phyloP scores from a whole-genome alignment of 2,888 invertebrate species.

The Eupeodes luniger region DNA sequence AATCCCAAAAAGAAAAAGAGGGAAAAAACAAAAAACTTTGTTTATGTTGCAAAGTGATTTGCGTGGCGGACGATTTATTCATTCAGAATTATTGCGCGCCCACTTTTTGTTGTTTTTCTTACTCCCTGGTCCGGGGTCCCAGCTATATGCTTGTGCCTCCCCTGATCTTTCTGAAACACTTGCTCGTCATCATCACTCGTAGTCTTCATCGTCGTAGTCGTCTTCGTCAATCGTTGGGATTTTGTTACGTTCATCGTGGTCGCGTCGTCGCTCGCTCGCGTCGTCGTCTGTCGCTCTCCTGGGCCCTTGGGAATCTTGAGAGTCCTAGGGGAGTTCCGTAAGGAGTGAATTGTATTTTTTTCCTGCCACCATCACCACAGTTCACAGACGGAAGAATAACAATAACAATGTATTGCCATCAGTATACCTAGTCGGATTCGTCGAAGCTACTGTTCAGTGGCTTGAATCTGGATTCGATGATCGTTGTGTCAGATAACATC shows the following conservation, averaged over 20 bases:
- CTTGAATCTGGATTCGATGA: slow-evolving; percentile 53
- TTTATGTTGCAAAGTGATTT: slow-evolving; percentile 72
- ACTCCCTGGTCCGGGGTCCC: not conserved
- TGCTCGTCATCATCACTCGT: slow-evolving; percentile 18
- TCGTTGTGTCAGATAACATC: slow-evolving; percentile 35
- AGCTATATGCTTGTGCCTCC: not conserved
- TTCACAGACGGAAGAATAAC: slow-evolving; percentile 53
- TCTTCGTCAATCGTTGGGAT: slow-evolving; percentile 3
- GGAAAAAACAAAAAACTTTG: slow-evolving; percentile 43
- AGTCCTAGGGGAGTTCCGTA: slow-evolving; percentile 16
- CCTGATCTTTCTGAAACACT: not conserved
- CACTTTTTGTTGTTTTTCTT: slow-evolving; percentile 40
- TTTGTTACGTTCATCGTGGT: not conserved
- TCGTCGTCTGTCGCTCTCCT: not conserved
- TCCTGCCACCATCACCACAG: not conserved
- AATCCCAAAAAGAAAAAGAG: slow-evolving; percentile 43
- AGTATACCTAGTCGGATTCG: slow-evolving; percentile 34
- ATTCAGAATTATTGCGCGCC: slow-evolving; percentile 67
- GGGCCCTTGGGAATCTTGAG: no score
- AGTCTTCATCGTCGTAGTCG: not conserved
- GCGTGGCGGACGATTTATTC: slow-evolving; percentile 73
- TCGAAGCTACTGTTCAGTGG: slow-evolving; percentile 57
- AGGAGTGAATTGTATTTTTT: slow-evolving; percentile 11
- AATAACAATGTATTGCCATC: slow-evolving; percentile 56
- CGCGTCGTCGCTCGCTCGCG: no score